phyloP scores from a whole-genome alignment of 1,140 invertebrate genomes.

The Mylabris phalerata region DNA sequence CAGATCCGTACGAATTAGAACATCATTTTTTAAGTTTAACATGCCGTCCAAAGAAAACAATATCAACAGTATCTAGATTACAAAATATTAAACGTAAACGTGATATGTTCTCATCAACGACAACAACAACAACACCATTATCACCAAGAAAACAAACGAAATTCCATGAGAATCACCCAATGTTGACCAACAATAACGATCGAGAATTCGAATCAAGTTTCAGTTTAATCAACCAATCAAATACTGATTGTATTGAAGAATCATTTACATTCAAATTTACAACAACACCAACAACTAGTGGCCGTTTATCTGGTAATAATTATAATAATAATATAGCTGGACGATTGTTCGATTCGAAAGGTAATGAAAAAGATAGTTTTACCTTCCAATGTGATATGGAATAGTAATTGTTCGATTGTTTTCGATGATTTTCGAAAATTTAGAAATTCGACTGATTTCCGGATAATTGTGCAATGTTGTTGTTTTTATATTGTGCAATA shows the following conservation, averaged over 20 bases:
- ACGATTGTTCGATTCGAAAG: conserved; percentile 5
- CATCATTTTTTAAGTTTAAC: conserved; percentile 6
- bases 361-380: conserved; percentile 4
- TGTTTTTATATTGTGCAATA: too few relatives aligned
- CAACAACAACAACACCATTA: background rate
- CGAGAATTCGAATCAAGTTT: background rate
- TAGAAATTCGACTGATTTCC: too few relatives aligned
- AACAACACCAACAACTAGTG: background rate
- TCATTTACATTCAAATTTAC: conserved; percentile 11
- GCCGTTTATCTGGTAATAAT: background rate
- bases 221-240: background rate
- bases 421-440: too few relatives aligned
- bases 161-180: too few relatives aligned
- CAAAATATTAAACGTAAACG: conserved; percentile 1
- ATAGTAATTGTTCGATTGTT: too few relatives aligned
- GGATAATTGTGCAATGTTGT: too few relatives aligned
- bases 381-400: background rate
- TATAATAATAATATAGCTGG: background rate
- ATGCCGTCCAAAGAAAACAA: conserved; percentile 4
- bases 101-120: background rate
- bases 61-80: background rate
- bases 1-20: conserved; percentile 1
- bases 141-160: too few relatives aligned
- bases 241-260: background rate
- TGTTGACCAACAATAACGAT: background rate